Conservation (phyloP, 2,888 invertebrate genomes). For the Erebia epiphron region DNA sequence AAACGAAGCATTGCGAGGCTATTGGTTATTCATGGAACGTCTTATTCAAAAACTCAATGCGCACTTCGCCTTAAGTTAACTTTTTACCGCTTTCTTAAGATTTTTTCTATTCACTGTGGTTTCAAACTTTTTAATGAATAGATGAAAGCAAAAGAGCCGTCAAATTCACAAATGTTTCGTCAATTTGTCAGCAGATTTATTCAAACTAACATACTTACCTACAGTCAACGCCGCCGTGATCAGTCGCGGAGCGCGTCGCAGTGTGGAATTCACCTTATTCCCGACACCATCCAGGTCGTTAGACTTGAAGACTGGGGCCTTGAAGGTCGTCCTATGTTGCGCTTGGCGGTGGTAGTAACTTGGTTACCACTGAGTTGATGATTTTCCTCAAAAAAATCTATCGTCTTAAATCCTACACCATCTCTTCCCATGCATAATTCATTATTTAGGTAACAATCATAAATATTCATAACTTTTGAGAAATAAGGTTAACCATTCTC, state of each 20-base stretch:
- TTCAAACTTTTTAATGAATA: background rate
- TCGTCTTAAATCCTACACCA: background rate
- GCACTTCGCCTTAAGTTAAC: background rate
- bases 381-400: background rate
- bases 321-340: too few species aligned
- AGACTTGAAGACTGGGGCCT: too few species aligned
- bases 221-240: too few species aligned
- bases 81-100: background rate
- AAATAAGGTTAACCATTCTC: slow-evolving; percentile 15
- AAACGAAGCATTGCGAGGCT: background rate
- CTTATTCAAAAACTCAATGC: background rate
- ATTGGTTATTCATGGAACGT: background rate
- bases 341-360: too few species aligned
- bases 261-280: too few species aligned
- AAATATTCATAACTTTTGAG: slow-evolving; percentile 13
- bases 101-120: background rate
- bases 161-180: too few species aligned
- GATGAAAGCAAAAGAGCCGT: background rate
- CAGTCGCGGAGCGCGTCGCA: too few species aligned
- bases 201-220: too few species aligned
- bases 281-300: too few species aligned
- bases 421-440: slow-evolving; percentile 10
- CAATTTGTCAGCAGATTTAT: too few species aligned
- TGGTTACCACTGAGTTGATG: background rate
- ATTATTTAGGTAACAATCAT: slow-evolving; percentile 13